Evolutionary conservation across 2,797 vertebrate genomes (phyloP), one percentile per base, ranked within the genome.

Genomic region (Hydrolagus colliei): DNA sequence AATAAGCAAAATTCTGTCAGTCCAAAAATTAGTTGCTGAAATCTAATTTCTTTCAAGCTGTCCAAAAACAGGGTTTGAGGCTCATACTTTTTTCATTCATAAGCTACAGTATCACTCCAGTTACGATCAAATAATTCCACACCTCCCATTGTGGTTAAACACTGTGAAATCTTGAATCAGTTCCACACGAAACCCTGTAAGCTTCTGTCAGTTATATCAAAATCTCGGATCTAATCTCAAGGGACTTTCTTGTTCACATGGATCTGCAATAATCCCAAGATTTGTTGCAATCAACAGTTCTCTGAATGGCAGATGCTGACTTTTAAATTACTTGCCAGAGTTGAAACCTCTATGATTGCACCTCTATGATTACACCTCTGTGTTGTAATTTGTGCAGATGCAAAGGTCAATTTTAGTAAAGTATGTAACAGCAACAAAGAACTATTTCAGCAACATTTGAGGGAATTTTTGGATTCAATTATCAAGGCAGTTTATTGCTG

Each of bases 131-230:
- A 59, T 76, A 76, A 59, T 52, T 62, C 77, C 27, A 62, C 77
- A 79, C 77, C 52, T 79, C 61, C 8, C 63, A 79, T 27, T 27
- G n/a, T 63, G 61, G n/a, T 79, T 79, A 63, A 41, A 62, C 22
- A 27, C 13, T 79, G 77, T 63, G 77, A 79, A 79, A 63, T 62
- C 77, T 79, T 79, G 59, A 79, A 27, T 79, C 77, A 63, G n/a
- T 79, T 79, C 59, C 61, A 13, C 61, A 79, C 13, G 61, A 27
- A 22, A 79, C 77, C 61, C 13, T 79, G 14, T 8, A 76, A 76
- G 52, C 12, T 12, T 79, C n/a, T 79, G 27, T 79, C 77, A 79
- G 59, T 79, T 79, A 35, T 76, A 59, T 59, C 41, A 59, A 13
- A 76, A 76, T 76, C 41, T 76, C 74, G 52, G 2, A 9, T 76